Evolutionary conservation across 64 coral and sea anemone genomes (phyloP).

Genomic region (Dendrophyllia cribrosa): DNA sequence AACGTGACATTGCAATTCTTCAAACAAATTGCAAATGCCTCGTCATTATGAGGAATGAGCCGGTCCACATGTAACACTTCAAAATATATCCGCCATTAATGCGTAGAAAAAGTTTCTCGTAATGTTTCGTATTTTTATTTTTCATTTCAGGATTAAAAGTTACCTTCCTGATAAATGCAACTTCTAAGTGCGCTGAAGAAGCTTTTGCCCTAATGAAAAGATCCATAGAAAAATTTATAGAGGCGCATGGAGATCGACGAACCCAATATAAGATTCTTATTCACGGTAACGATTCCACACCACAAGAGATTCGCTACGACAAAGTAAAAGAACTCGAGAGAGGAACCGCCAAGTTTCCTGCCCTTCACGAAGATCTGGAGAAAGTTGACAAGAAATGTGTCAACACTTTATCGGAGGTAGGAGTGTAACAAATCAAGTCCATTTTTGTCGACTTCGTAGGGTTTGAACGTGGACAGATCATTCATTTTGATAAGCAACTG

Average conservation of each 20-base stretch:
- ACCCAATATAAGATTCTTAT: background rate
- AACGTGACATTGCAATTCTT: too few relatives aligned
- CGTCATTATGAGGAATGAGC: too few relatives aligned
- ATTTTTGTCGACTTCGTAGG: too few relatives aligned
- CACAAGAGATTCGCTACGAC: background rate
- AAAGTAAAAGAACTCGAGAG: background rate
- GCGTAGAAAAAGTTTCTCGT: too few relatives aligned
- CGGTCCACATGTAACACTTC: too few relatives aligned
- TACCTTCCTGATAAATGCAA: constrained; percentile 10
- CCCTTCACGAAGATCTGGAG: background rate
- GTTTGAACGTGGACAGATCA: too few relatives aligned
- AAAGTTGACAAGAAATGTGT: background rate
- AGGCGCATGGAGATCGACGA: background rate
- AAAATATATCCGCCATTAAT: too few relatives aligned
- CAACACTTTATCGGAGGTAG: too few relatives aligned
- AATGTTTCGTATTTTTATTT: background rate
- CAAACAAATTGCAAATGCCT: too few relatives aligned
- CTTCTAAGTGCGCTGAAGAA: background rate
- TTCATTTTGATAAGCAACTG: too few relatives aligned
- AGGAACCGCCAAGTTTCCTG: background rate
- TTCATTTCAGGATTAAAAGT: constrained; percentile 7
- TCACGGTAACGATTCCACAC: background rate
- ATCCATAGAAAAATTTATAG: background rate
- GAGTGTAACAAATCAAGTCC: too few relatives aligned
- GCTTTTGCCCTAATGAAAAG: background rate